Evolutionary conservation across 2,888 invertebrate species (phyloP).

Genomic region (Lissocephala sabroskyi): DNA sequence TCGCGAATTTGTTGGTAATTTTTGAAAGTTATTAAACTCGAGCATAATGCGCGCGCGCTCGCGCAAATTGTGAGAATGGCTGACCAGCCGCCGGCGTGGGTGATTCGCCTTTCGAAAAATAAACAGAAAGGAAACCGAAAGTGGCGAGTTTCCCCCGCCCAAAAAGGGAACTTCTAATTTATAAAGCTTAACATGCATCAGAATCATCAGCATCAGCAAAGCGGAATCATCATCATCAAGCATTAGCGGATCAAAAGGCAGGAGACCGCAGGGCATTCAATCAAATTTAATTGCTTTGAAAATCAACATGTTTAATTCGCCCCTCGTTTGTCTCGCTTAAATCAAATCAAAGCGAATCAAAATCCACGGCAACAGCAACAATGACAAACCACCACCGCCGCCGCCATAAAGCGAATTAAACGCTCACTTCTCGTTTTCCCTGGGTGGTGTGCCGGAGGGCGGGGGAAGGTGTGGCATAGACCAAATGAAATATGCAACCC

Average conservation of each 20-base stretch:
- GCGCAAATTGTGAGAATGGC: not conserved
- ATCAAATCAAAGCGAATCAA: constrained; percentile 12
- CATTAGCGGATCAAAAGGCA: constrained; percentile 30
- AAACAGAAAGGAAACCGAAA: no score
- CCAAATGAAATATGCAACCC: constrained; percentile 39
- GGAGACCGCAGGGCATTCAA: constrained; percentile 51
- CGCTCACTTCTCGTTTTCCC: constrained; percentile 4
- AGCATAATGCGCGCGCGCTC: no score
- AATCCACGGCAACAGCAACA: constrained; percentile 30
- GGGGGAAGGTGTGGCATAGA: no score
- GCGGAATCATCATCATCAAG: no score
- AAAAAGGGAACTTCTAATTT: no score
- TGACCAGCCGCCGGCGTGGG: no score
- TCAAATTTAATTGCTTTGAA: constrained; percentile 63
- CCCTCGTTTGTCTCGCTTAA: constrained; percentile 1
- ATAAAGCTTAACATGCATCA: no score
- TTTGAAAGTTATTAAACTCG: constrained; percentile 20
- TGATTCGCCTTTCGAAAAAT: no score
- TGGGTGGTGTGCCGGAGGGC: not conserved
- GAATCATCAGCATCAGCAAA: no score
- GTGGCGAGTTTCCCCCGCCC: no score
- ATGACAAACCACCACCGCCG: constrained; percentile 39
- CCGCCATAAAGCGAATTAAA: constrained; percentile 38
- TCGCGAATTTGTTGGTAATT: constrained; percentile 2
- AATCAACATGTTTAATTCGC: constrained; percentile 53